Base-by-base conservation (phyloP, 2,113 vertebrate genomes). In the Coreoperca whiteheadi region DNA sequence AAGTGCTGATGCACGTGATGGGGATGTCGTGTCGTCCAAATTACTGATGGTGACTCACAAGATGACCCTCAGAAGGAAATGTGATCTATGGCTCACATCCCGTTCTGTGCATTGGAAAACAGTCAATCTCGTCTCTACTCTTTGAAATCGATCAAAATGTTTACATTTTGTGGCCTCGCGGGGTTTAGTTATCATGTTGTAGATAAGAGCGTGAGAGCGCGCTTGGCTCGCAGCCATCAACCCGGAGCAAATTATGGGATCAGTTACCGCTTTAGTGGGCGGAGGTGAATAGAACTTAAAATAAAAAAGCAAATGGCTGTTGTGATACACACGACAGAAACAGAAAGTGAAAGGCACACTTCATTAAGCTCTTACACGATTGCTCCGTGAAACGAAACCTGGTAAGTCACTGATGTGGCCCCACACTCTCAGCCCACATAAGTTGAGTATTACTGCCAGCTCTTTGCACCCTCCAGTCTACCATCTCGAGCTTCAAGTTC, bases 251-350 rank as follows among this genome's bases (percentile, higher is more conserved):
- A 34, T 39, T 56, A 1, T 74, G 8, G 37, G 18, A 61, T 66
- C 41, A 60, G 48, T 71, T 65, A 30, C 57, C 70, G 18, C 34
- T 61, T 28, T 14, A 54, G 51, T 16, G 3, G 28, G 21, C 25
- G 43, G 70, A 51, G 46, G 20, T 51, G 10, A 25, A 48, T 20
- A 23, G 16, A 32, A 57, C n/a, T 77, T 76, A 83, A 43, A 14
- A 51, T 43, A 20, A 71, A 32, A 60, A 66, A 67, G 53, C 34
- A 39, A 73, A 74, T 39, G 4, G 18, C 60, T 63, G 34, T 12
- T 65, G 41, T 71, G 18, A 48, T 30, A 23, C 28, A 63, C 30
- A 28, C 59, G 56, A 48, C 28, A 4, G 4, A 32, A 50, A 39
- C 4, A 3, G 12, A 75, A 50, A 56, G 61, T 77, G 59, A 76